Percentiles rank a stretch among this genome's conserved stretches.
These are phyloP conservation scores for Meiosimyza decipiens DNA, from an alignment of 2,888 invertebrate genomes.

Conservation along the genomic window DNA sequence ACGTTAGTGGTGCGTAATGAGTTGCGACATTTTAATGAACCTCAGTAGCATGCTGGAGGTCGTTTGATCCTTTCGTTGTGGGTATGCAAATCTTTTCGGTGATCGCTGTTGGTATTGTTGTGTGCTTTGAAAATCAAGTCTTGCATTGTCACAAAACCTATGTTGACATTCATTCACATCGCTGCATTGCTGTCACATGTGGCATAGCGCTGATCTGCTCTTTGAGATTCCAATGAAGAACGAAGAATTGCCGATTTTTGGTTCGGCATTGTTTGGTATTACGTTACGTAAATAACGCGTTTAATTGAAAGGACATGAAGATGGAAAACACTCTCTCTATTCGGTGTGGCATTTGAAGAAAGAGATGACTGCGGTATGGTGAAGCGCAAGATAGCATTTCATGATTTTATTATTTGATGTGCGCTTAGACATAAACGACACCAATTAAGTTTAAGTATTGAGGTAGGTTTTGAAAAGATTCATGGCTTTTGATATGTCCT, in stretches of 20 bases:
- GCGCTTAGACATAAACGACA: slow-evolving; percentile 5
- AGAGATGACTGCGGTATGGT: neutral
- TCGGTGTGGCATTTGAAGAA: neutral
- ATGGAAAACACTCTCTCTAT: slow-evolving; percentile 6
- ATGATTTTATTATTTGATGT: neutral
- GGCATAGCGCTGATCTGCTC: slow-evolving; percentile 51
- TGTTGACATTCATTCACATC: slow-evolving; percentile 31
- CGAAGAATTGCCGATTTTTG: neutral
- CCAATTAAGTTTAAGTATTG: slow-evolving; percentile 18
- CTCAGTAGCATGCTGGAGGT: neutral
- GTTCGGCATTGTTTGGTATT: slow-evolving; percentile 20
- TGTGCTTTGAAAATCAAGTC: neutral
- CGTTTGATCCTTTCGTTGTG: neutral
- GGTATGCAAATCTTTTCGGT: slow-evolving; percentile 18
- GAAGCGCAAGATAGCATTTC: neutral
- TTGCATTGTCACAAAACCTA: neutral
- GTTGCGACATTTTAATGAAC: slow-evolving; percentile 46
- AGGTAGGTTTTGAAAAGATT: neutral
- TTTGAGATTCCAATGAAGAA: slow-evolving; percentile 52
- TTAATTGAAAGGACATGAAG: slow-evolving; percentile 35
- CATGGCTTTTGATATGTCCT: neutral
- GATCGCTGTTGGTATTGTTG: neutral
- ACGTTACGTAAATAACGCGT: slow-evolving; percentile 33
- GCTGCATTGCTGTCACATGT: slow-evolving; percentile 25
- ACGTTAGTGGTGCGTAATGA: slow-evolving; percentile 36